Evolutionary conservation across 2,113 vertebrate genomes (phyloP).

Genomic region (Ctenomys sociabilis): DNA sequence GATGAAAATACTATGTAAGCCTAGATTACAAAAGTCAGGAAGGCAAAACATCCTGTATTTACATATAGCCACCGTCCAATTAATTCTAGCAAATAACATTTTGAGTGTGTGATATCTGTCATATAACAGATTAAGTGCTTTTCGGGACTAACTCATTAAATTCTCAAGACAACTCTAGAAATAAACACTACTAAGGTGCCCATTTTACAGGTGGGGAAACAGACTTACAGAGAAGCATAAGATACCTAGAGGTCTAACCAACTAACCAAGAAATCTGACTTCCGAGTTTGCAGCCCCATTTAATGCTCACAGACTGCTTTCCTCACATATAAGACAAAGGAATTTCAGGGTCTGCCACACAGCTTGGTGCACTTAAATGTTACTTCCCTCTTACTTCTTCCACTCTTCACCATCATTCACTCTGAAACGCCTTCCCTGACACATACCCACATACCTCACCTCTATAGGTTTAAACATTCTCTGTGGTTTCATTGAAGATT

Average conservation of each 20-base stretch:
- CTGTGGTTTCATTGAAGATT: not conserved
- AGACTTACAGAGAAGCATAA: not conserved
- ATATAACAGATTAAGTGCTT: not conserved
- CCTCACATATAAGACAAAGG: not conserved
- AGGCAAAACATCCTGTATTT: not conserved
- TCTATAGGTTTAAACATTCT: constrained; percentile 11
- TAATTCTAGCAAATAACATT: not conserved
- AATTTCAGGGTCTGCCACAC: not conserved
- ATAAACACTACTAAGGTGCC: not conserved
- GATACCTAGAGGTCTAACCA: not conserved
- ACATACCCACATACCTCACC: not conserved
- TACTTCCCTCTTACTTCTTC: not conserved
- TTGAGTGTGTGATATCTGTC: not conserved
- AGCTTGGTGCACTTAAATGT: not conserved
- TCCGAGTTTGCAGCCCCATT: not conserved
- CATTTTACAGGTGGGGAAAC: constrained; percentile 19
- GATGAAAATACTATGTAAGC: constrained; percentile 18
- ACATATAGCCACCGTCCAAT: not conserved
- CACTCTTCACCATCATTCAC: not conserved
- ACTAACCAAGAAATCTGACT: not conserved
- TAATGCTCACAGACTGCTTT: not conserved
- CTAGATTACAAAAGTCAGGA: not conserved
- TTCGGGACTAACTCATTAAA: not conserved
- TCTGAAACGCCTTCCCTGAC: not conserved
- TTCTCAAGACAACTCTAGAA: constrained; percentile 2